These are phyloP conservation scores for Naso thynnoides DNA, from an alignment of 2,797 vertebrate genomes.

Conservation along the genomic window DNA sequence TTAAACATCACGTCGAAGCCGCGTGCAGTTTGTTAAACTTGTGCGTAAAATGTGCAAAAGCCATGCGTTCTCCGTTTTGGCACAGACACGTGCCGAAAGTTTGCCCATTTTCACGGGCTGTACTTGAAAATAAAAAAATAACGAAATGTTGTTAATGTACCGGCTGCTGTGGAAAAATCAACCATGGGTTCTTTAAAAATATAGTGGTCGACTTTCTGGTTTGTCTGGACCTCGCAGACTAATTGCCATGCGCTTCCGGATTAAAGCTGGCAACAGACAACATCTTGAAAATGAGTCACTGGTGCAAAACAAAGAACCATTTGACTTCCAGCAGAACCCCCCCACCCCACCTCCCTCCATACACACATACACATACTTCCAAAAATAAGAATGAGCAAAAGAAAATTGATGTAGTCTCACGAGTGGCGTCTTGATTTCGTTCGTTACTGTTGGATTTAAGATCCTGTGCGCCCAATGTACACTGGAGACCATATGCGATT, in stretches of 20 bases:
- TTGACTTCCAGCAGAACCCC: slow-evolving; percentile 77
- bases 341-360: not conserved
- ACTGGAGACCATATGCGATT: not conserved
- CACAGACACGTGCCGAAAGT: slow-evolving; percentile 17
- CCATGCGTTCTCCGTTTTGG: slow-evolving; percentile 7
- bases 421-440: slow-evolving; percentile 16
- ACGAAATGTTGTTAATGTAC: slow-evolving; percentile 8
- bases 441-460: slow-evolving; percentile 28
- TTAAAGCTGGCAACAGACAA: slow-evolving; percentile 99
- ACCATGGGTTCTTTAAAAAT: slow-evolving; percentile 81
- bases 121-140: not conserved
- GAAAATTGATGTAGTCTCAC: slow-evolving; percentile 33
- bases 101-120: not conserved
- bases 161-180: slow-evolving; percentile 47
- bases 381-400: slow-evolving; percentile 44
- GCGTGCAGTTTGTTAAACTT: slow-evolving; percentile 28
- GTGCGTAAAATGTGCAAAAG: slow-evolving; percentile 51
- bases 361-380: slow-evolving; percentile 13
- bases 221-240: slow-evolving; percentile 98
- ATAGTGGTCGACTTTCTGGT: slow-evolving; percentile 90
- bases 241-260: slow-evolving; percentile 99
- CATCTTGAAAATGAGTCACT: slow-evolving; percentile 99
- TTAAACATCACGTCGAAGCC: slow-evolving; percentile 16
- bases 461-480: not conserved
- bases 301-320: slow-evolving; percentile 94